Base-by-base conservation (phyloP, 2,113 vertebrate species). In the Sclerurus mexicanus region DNA sequence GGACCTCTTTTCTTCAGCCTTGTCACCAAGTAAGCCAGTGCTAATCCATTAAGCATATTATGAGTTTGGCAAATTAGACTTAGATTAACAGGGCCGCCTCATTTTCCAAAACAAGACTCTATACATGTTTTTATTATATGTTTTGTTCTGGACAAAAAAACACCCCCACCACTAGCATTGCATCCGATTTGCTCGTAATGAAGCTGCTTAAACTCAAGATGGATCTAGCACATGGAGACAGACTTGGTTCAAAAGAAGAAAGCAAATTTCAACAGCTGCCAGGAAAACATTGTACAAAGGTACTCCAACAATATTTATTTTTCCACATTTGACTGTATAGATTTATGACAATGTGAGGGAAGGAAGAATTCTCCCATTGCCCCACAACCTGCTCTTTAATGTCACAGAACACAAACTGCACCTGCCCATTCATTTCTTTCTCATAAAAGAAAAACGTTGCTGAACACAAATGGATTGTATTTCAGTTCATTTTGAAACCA, bases 1-100 rank as follows among this genome's bases (percentile, higher is more conserved):
- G 91, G 72, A 53, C 72, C 79, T 75, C 79, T 94, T 91, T 89
- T 78, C 93, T 75, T 63, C 95, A 95, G 93, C 90, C 92, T 40
- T 77, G 93, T 49, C 93, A 74, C 97, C 49, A 91, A 87, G 66
- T 69, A 89, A 91, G 78, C 94, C 83, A 90, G 18, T 30, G 91
- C 68, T 94, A 96, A 97, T 94, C 97, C 96, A 96, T 79, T 96
- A 95, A 96, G 97, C 95, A 95, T 40, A 93, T 96, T 85, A 97
- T 1, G 86, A 93, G 90, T 95, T 93, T 86, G 86, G 85, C 60
- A 53, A 97, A 93, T 75, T 58, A 92, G 89, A 87, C 95, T 92
- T 67, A 67, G 96, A 97, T 85, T 77, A 90, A 94, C 88, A 93
- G 83, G 89, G 94, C 85, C 82, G 94, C 93, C 96, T 78, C 90